These are phyloP conservation scores for Trissolcus basalis DNA, from an alignment of 1,140 invertebrate genomes.

Conservation along the genomic window DNA sequence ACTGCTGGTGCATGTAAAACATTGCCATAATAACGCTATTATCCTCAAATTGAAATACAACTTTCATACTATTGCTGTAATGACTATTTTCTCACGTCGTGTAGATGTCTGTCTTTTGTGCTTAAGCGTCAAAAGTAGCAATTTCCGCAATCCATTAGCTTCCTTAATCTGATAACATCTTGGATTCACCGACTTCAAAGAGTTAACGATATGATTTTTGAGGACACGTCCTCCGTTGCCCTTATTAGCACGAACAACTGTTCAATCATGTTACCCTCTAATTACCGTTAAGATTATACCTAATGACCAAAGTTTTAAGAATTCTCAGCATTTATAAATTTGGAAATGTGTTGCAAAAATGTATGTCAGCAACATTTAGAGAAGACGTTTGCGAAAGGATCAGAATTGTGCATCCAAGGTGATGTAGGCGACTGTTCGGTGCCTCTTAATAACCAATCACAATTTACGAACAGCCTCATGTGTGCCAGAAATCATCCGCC, in stretches of 20 bases:
- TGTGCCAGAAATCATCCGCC: constrained; percentile 70
- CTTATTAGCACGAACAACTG: constrained; percentile 46
- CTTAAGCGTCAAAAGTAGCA: constrained; percentile 42
- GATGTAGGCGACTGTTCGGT: constrained; percentile 29
- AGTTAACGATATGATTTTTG: constrained; percentile 47
- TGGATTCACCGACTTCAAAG: constrained; percentile 24
- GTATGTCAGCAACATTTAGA: too few species aligned
- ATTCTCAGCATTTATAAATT: background rate
- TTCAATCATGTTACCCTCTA: constrained; percentile 44
- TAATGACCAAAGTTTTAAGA: constrained; percentile 16
- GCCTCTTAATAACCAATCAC: constrained; percentile 55
- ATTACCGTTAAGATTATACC: constrained; percentile 36
- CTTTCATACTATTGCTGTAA: constrained; percentile 24
- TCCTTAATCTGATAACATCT: constrained; percentile 29
- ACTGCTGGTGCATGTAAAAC: too few species aligned
- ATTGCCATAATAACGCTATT: constrained; percentile 8
- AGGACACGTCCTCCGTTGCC: constrained; percentile 35
- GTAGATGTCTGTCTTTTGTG: constrained; percentile 38
- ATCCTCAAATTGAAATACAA: constrained; percentile 31
- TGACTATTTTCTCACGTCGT: constrained; percentile 25
- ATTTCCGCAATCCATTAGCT: constrained; percentile 45
- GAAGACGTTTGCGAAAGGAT: background rate
- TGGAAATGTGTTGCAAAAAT: background rate
- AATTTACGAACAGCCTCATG: constrained; percentile 69
- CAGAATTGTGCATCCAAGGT: too few species aligned